A percentile compares a stretch with the other conserved stretches of the same genome.
phyloP scores from a whole-genome alignment of 2,113 vertebrate species.

The Hippocampus abdominalis region DNA sequence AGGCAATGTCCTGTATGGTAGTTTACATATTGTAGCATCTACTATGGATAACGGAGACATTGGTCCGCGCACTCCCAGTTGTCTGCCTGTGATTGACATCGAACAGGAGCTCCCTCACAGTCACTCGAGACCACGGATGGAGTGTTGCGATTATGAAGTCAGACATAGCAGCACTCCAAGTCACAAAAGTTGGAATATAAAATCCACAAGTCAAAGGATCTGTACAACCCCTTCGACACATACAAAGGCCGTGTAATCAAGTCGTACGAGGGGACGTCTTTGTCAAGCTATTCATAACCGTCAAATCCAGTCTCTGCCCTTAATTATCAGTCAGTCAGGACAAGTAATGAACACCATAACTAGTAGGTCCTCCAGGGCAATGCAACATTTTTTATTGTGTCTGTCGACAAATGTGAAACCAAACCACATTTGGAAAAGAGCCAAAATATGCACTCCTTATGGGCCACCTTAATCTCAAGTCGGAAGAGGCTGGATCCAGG shows the following conservation, averaged over 20 bases:
- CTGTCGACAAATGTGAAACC: constrained; percentile 24
- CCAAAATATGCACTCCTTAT: constrained; percentile 22
- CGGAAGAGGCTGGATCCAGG: constrained; percentile 49
- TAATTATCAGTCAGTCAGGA: constrained; percentile 35
- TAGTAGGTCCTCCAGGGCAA: constrained; percentile 38
- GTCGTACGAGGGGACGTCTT: background rate
- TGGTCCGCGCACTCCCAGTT: too few relatives aligned
- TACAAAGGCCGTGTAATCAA: background rate
- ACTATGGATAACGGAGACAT: too few relatives aligned
- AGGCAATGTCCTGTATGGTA: too few relatives aligned
- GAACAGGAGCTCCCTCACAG: too few relatives aligned
- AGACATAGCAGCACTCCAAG: too few relatives aligned
- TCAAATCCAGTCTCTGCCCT: constrained; percentile 22
- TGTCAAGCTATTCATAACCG: constrained; percentile 9
- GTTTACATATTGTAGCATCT: too few relatives aligned
- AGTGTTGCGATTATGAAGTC: too few relatives aligned
- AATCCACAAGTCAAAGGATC: background rate
- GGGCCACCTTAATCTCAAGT: constrained; percentile 28
- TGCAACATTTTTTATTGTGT: constrained; percentile 28
- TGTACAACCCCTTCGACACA: background rate
- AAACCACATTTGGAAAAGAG: constrained; percentile 16
- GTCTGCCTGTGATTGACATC: too few relatives aligned
- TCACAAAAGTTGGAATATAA: background rate
- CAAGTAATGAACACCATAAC: constrained; percentile 43
- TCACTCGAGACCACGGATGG: too few relatives aligned